Evolutionary conservation across 1,140 invertebrate genomes (phyloP).

Genomic region (Idris sp.): DNA sequence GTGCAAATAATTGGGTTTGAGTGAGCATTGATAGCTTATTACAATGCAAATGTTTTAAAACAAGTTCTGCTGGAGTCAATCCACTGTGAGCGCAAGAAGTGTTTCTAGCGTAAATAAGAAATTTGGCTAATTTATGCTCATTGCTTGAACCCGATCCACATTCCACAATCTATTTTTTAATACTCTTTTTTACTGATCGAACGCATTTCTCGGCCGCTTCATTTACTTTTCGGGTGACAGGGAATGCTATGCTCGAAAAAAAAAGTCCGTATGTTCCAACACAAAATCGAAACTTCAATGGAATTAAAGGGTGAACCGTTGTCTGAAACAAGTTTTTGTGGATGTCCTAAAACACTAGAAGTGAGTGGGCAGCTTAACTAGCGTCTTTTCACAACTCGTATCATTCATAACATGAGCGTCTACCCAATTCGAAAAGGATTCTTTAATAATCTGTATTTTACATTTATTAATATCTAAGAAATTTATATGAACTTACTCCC

Average conservation of each 20-base stretch:
- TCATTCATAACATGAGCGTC: not conserved
- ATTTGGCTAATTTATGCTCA: not conserved
- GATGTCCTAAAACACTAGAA: not conserved
- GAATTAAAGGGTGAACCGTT: conserved; percentile 1
- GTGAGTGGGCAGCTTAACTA: not conserved
- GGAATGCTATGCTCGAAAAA: not conserved
- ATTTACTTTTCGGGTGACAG: conserved; percentile 28
- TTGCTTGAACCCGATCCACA: conserved; percentile 11
- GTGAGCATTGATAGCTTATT: conserved; percentile 18
- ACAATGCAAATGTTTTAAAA: conserved; percentile 9
- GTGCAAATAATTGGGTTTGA: conserved; percentile 4
- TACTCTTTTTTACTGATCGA: conserved; percentile 15
- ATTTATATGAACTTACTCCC: not conserved
- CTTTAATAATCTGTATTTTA: not conserved
- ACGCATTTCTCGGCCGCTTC: conserved; percentile 22
- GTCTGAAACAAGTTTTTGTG: not conserved
- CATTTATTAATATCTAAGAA: not conserved
- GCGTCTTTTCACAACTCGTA: not conserved
- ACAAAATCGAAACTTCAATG: not conserved
- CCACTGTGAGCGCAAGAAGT: conserved; percentile 2
- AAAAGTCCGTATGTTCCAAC: not conserved
- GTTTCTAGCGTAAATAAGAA: conserved; percentile 2
- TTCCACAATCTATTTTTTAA: conserved; percentile 19
- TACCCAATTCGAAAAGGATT: not conserved
- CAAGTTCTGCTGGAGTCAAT: conserved; percentile 4